phyloP scores from a whole-genome alignment of 1,140 invertebrate genomes.

The Danaus plexippus region DNA sequence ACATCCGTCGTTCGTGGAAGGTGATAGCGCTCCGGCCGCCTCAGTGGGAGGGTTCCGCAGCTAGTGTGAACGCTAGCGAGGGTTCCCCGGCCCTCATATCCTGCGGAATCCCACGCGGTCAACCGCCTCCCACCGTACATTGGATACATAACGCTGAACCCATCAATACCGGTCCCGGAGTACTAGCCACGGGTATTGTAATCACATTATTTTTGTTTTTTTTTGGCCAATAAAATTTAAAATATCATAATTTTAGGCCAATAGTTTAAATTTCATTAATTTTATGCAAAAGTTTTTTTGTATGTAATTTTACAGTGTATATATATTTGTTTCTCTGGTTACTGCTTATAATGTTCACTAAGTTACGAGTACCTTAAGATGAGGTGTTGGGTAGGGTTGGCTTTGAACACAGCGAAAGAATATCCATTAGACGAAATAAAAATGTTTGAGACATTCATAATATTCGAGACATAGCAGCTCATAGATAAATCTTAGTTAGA shows the following conservation, averaged over 20 bases:
- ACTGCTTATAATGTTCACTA: background rate
- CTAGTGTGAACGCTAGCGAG: conserved; percentile 49
- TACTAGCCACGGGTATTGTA: conserved; percentile 49
- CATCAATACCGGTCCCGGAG: conserved; percentile 71
- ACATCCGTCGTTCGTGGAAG: conserved; percentile 52
- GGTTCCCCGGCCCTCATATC: conserved; percentile 54
- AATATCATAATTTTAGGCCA: background rate
- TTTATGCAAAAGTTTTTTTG: no score
- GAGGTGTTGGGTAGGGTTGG: no score
- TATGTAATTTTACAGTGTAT: no score
- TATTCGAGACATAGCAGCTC: no score
- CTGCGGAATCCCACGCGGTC: conserved; percentile 74
- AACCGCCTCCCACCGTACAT: conserved; percentile 79
- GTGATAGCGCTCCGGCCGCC: conserved; percentile 45
- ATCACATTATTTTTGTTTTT: background rate
- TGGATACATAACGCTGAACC: conserved; percentile 90
- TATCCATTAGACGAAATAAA: no score
- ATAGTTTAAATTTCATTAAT: background rate
- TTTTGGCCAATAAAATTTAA: background rate
- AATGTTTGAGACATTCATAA: no score
- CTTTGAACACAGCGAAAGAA: no score
- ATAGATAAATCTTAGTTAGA: no score
- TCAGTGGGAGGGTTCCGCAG: conserved; percentile 56
- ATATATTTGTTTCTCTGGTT: conserved; percentile 2
- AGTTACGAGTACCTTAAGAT: no score